These are phyloP conservation scores for Centropyge bicolor DNA, from an alignment of 2,797 vertebrate species.

Conservation along the genomic window DNA sequence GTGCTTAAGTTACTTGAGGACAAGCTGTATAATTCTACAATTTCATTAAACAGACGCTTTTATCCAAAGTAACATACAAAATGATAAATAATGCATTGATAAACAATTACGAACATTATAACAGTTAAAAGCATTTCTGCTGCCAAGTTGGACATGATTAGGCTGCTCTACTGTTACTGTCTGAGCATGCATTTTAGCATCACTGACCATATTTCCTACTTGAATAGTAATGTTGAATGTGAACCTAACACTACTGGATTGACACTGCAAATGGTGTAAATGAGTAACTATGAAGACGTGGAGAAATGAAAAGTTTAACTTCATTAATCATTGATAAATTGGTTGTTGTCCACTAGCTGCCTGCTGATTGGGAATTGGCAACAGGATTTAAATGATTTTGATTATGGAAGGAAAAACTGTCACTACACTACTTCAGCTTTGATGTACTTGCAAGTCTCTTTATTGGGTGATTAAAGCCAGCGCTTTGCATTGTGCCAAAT, in stretches of 20 bases:
- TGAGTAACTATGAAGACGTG: background rate
- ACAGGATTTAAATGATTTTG: constrained; percentile 10
- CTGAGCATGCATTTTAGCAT: background rate
- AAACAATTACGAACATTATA: constrained; percentile 6
- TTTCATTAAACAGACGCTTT: no score
- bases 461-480: background rate
- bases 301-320: background rate
- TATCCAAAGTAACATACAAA: no score
- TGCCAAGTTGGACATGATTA: background rate
- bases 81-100: constrained; percentile 36
- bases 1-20: constrained; percentile 20
- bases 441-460: background rate
- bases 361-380: background rate
- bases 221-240: background rate
- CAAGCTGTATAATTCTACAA: background rate
- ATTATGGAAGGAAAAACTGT: background rate
- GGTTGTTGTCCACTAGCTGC: background rate
- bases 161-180: background rate
- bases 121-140: constrained; percentile 15
- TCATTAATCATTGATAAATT: background rate
- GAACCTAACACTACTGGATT: background rate
- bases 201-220: background rate
- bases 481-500: background rate
- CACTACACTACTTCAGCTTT: background rate
- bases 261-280: background rate